Base-by-base conservation (phyloP, 2,797 vertebrate species). In the Prionace glauca region DNA sequence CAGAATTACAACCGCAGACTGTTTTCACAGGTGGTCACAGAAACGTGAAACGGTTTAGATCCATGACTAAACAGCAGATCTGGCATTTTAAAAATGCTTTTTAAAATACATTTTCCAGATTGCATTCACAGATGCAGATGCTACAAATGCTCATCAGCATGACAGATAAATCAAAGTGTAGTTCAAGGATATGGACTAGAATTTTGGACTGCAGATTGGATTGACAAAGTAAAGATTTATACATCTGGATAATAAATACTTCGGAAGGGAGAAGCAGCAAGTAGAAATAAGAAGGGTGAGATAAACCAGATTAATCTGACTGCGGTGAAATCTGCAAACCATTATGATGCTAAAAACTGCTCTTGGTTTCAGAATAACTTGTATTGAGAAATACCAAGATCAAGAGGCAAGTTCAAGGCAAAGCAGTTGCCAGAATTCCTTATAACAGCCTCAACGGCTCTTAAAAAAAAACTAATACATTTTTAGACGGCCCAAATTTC, bases 271-370 rank as follows among this genome's bases (percentile, higher is more conserved):
- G 62, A 69, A 67, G 22, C 69, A 24, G 62, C 90, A 92, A 69
- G 90, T 45, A 22, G 65, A 92, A 92, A 92, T 92, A 67, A 69
- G 62, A 92, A 69, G 65, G 90, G 9, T 41, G 62, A 92, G 65
- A 26, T 41, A 92, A 92, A 69, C 18, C 90, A 92, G 90, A 69
- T 92, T 92, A 92, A 92, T 92, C 5, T n/a, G 65, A 92, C 90
- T 36, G 62, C 90, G 41, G 62, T 41, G 65, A 56, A 92, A 92
- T 92, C 62, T 92, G 90, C 90, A 92, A 92, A 36, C 65, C 90
- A 69, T 92, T 67, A 91, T 91, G n/a, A 67, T 67, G 62, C 90
- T 22, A 92, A 92, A 92, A 41, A 18, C 62, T 92, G n/a, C 20
- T 36, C 90, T 41, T 62, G 69, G 62, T 41, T 56, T 92, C 65